Evolutionary conservation across 2,797 vertebrate species (phyloP), one percentile per base, ranked within the genome.

Genomic region (Crossoptilon crossoptilon): DNA sequence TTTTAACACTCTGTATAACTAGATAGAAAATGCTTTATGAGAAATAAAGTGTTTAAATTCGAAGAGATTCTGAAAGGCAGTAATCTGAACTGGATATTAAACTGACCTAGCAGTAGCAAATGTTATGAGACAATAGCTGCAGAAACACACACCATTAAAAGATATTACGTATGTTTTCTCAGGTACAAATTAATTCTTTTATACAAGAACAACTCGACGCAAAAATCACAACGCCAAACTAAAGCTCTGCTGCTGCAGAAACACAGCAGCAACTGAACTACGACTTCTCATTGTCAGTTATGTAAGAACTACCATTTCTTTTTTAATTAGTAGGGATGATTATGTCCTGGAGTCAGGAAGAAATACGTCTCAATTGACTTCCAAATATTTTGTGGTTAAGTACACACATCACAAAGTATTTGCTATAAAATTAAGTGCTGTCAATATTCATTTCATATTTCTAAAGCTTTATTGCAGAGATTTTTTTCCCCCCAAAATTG

Each of bases 131-230:
- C 67, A 76, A 69, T 2, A 84, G 70, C 24, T 71, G 72, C 33
- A 80, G 48, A 46, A 74, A 77, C 41, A 84, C 26, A 41, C 41
- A 35, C 9, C 5, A 2, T 11, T 58, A 59, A 35, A 43, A 79
- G 7, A 46, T 1, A 1, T 5, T 13, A 35, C 1, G 0, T 0
- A 11, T 23, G 6, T 46, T 39, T 39, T 16, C 66, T 79, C 33
- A 55, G 22, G 43, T 4, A 33, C n/a, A 56, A 63, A 7, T 73
- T 21, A 51, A 10, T 69, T 35, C 46, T 24, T 69, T 63, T 35
- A 49, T 44, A 79, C 33, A 73, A 35, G 14, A 75, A 37, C 29
- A 77, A n/a, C 31, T 1, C 0, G 27, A 84, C 27, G 67, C 18
- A 74, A 60, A 69, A 44, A 5, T 8, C 84, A 60, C 44, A 51